These are phyloP conservation scores for Scarus forsteni DNA, from an alignment of 2,797 vertebrate genomes.

Conservation along the genomic window DNA sequence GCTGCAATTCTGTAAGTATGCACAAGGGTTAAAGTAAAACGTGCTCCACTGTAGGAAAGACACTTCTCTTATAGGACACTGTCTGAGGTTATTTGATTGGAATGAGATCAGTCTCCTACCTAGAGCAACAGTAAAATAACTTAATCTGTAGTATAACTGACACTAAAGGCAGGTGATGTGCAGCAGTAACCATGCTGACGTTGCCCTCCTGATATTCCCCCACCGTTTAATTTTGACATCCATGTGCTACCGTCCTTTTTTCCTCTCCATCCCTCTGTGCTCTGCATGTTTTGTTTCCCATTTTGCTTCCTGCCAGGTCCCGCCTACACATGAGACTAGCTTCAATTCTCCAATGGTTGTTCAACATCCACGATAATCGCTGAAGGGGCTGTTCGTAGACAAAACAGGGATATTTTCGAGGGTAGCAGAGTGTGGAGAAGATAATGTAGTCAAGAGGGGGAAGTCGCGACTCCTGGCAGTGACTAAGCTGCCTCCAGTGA, in stretches of 20 bases:
- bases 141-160: conserved; percentile 67
- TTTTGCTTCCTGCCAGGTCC: conserved; percentile 47
- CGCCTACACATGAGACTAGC: conserved; percentile 48
- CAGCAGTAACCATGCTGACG: conserved; percentile 64
- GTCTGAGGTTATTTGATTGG: conserved; percentile 52
- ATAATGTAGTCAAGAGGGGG: conserved; percentile 73
- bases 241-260: conserved; percentile 58
- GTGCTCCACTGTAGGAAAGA: conserved; percentile 3
- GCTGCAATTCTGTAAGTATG: background rate
- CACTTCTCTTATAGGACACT: conserved; percentile 49
- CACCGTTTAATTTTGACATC: conserved; percentile 72
- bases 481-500: conserved; percentile 71
- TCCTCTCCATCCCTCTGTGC: conserved; percentile 18
- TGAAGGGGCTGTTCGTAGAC: conserved; percentile 59
- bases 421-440: conserved; percentile 61
- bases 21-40: background rate
- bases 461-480: conserved; percentile 60
- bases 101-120: conserved; percentile 40
- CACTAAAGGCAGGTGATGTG: conserved; percentile 70
- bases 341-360: conserved; percentile 54
- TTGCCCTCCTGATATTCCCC: conserved; percentile 66
- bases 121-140: conserved; percentile 64
- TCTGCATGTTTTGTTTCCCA: conserved; percentile 4
- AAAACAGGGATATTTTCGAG: conserved; percentile 65
- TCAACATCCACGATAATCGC: conserved; percentile 68